phyloP scores from a whole-genome alignment of 1,140 invertebrate genomes.

The Melipona quadrifasciata region DNA sequence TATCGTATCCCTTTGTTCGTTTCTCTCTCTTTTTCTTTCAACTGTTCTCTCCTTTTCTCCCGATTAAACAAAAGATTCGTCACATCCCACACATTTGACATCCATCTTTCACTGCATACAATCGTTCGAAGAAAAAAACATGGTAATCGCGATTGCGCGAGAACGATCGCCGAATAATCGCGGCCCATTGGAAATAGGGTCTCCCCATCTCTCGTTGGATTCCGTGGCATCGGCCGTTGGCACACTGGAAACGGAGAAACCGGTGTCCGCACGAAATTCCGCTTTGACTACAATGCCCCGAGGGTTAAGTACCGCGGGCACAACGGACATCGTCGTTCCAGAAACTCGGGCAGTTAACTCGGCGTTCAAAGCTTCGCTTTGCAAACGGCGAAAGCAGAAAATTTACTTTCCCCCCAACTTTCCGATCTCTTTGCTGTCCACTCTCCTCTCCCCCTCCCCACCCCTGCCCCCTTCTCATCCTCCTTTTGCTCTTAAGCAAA shows the following conservation, averaged over 20 bases:
- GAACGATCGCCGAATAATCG: background rate
- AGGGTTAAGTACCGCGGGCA: slow-evolving; percentile 46
- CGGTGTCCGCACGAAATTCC: slow-evolving; percentile 45
- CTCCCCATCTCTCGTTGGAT: background rate
- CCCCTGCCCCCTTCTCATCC: too few relatives aligned
- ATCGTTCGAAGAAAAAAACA: too few relatives aligned
- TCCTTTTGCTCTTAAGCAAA: slow-evolving; percentile 12
- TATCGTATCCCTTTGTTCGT: too few relatives aligned
- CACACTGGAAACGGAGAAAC: slow-evolving; percentile 29
- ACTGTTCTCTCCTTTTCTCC: too few relatives aligned
- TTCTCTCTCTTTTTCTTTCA: too few relatives aligned
- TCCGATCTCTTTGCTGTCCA: slow-evolving; percentile 34
- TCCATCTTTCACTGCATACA: too few relatives aligned
- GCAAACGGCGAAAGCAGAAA: slow-evolving; percentile 51
- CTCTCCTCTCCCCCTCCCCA: background rate
- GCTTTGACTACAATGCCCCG: slow-evolving; percentile 50
- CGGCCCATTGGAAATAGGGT: slow-evolving; percentile 19
- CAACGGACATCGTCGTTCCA: slow-evolving; percentile 51
- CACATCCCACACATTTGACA: too few relatives aligned
- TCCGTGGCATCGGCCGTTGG: slow-evolving; percentile 8
- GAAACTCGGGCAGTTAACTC: slow-evolving; percentile 51
- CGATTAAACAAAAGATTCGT: too few relatives aligned
- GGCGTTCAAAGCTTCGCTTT: slow-evolving; percentile 41
- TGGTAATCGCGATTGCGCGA: background rate
- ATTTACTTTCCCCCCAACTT: slow-evolving; percentile 46